Evolutionary conservation across 2,888 invertebrate genomes (phyloP), one percentile per base, ranked within the genome.

Genomic region (Ennomos erosarius): DNA sequence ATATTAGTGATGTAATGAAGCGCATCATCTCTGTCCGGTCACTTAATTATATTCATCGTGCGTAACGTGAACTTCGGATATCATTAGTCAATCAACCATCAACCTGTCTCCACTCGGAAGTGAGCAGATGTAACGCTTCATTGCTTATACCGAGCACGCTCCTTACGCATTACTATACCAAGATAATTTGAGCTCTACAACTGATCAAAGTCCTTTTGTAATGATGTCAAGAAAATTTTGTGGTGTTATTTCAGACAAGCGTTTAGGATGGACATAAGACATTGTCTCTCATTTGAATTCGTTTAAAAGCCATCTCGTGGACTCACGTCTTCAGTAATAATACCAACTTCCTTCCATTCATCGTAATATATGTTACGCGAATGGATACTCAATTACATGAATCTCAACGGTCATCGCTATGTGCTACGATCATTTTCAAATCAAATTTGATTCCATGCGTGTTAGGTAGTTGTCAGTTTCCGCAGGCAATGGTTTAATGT

Each of bases 301-400:
- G 72, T 76, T 76, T 71, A 73, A 62, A 51, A 63, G 48, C 67
- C 73, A 76, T 75, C 74, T 69, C 60, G 54, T 55, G 53, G 69
- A 70, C 75, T 76, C 76, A 76, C 75, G 74, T 78, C 60, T 70
- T 65, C 63, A 50, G 52, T 64, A 67, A 76, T 70, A 73, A 73
- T 76, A 79, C 73, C 72, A 70, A 81, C 79, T 81, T 81, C 80
- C 79, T 80, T 69, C 69, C 75, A 76, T 78, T 77, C 74, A 73
- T 70, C 62, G 58, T 58, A 62, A 55, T 52, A 55, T 52, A 64
- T 67, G 59, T 71, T 55, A 71, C 69, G 5, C 26, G 26, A 26
- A 68, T 62, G 55, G 34, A 47, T 65, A 58, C 64, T 64, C 26
- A 64, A 68, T 67, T 51, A 46, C 66, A 61, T 62, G 52, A 62